Percentiles rank a stretch among this genome's conserved stretches.
Conservation (phyloP, 92 coral and sea anemone genomes). For the Virgularia gustaviana region DNA sequence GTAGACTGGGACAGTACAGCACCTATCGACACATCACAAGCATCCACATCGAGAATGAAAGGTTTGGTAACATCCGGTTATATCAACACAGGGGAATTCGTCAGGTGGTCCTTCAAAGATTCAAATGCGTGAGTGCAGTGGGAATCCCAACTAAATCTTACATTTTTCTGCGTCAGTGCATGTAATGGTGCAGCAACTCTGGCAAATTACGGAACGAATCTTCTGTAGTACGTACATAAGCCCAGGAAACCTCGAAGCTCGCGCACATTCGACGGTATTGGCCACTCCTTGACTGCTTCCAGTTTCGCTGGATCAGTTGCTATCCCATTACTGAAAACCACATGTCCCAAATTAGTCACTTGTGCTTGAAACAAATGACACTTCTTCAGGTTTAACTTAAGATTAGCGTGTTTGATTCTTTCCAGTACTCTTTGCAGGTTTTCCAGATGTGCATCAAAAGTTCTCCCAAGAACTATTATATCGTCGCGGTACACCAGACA, state of each 20-base stretch:
- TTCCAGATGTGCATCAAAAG: not conserved
- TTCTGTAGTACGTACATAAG: too few species aligned
- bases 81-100: conserved; percentile 47
- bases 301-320: conserved; percentile 36
- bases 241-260: conserved; percentile 41
- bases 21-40: too few species aligned
- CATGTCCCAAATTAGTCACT: conserved; percentile 44
- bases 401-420: conserved; percentile 3
- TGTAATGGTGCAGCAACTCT: conserved; percentile 31
- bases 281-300: conserved; percentile 29
- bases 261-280: conserved; percentile 13
- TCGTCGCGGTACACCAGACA: conserved; percentile 44
- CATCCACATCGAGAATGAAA: too few species aligned
- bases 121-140: conserved; percentile 44
- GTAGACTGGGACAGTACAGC: too few species aligned
- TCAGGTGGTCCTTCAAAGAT: conserved; percentile 22
- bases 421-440: conserved; percentile 3
- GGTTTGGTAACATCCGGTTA: conserved; percentile 35
- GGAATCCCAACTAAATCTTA: conserved; percentile 22
- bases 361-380: conserved; percentile 29
- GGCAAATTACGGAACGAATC: conserved; percentile 33
- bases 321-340: conserved; percentile 43
- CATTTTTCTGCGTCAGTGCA: not conserved
- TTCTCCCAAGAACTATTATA: conserved; percentile 28
- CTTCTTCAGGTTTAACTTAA: conserved; percentile 45